A percentile compares a stretch with the other conserved stretches of the same genome.
Evolutionary conservation across 2,797 vertebrate genomes (phyloP).

Genomic region (Pseudochromis fuscus): DNA sequence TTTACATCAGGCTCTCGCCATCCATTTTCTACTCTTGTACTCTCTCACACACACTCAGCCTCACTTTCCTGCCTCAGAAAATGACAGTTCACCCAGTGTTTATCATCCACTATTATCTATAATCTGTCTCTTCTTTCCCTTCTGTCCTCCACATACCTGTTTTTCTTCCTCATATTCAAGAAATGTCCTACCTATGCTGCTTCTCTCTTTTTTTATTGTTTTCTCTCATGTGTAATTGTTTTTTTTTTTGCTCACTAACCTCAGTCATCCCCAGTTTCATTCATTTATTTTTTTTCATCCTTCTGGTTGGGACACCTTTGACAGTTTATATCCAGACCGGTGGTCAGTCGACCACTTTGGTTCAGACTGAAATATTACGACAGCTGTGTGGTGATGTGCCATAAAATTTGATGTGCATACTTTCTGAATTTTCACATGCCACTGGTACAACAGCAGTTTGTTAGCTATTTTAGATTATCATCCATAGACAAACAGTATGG

Average conservation of each 20-base stretch:
- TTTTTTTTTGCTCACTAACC: background rate
- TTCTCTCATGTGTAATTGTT: background rate
- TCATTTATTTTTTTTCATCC: no score
- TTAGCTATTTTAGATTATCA: no score
- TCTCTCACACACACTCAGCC: conserved; percentile 15
- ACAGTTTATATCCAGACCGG: no score
- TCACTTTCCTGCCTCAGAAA: conserved; percentile 55
- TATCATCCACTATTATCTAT: conserved; percentile 24
- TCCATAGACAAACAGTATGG: no score
- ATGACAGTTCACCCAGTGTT: conserved; percentile 50
- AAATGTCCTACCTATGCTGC: background rate
- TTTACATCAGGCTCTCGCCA: conserved; percentile 58
- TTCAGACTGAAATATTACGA: no score
- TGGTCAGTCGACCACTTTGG: no score
- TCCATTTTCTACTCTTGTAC: conserved; percentile 60
- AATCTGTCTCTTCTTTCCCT: conserved; percentile 8
- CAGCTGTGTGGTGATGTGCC: no score
- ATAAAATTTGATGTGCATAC: no score
- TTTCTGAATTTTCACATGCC: no score
- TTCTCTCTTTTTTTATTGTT: conserved; percentile 1
- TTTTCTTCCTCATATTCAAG: background rate
- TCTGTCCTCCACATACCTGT: background rate
- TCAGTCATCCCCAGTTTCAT: no score
- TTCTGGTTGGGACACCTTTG: no score
- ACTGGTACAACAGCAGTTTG: no score